Evolutionary conservation across 2,113 vertebrate genomes (phyloP).

Genomic region (Pterocles burchelli): DNA sequence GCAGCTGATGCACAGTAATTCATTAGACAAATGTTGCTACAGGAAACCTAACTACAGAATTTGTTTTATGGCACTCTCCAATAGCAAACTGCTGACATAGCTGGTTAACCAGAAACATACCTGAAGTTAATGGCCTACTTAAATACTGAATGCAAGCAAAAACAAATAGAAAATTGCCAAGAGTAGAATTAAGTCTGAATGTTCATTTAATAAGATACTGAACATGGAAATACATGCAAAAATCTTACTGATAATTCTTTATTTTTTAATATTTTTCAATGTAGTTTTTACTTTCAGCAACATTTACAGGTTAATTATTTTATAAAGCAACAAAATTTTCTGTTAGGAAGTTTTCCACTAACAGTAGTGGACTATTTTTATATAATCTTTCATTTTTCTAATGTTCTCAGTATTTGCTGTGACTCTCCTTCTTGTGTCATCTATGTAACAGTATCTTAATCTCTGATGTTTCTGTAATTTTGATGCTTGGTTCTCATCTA

Average conservation of each 20-base stretch:
- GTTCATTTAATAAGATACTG: neutral
- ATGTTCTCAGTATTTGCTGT: neutral
- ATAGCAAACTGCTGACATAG: neutral
- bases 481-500: neutral
- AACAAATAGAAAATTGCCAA: neutral
- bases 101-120: neutral
- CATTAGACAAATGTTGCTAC: neutral
- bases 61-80: neutral
- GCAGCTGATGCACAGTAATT: neutral
- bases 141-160: neutral
- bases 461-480: neutral
- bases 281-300: neutral
- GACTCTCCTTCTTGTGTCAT: neutral
- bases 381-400: neutral
- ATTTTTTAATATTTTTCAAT: neutral
- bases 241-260: neutral
- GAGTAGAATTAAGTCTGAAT: neutral
- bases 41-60: neutral
- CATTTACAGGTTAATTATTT: neutral
- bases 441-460: neutral
- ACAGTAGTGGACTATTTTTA: neutral
- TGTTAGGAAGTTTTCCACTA: neutral
- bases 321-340: neutral
- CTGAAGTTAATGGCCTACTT: neutral
- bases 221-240: neutral